These are phyloP conservation scores for Latrodectus geometricus DNA, from an alignment of 1,140 invertebrate species.

Conservation along the genomic window DNA sequence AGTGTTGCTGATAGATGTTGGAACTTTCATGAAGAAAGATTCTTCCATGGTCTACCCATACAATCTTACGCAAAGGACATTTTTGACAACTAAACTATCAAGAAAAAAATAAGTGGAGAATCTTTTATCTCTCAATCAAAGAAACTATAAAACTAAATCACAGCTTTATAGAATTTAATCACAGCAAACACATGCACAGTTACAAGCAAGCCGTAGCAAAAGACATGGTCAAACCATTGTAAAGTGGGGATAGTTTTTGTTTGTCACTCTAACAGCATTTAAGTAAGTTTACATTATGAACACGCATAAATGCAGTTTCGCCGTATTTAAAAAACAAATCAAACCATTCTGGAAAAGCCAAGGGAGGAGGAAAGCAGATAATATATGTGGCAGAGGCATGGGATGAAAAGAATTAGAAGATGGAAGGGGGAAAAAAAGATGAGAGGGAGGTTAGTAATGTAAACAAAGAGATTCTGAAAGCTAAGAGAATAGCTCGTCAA, in stretches of 20 bases:
- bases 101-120: too few relatives aligned
- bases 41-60: too few relatives aligned
- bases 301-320: background rate
- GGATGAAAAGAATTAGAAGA: constrained; percentile 8
- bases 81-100: too few relatives aligned
- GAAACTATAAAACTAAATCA: too few relatives aligned
- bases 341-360: background rate
- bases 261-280: background rate
- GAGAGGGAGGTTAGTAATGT: constrained; percentile 11
- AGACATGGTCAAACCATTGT: too few relatives aligned
- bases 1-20: too few relatives aligned
- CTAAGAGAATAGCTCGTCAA: constrained; percentile 52
- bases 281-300: background rate
- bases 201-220: too few relatives aligned
- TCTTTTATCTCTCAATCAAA: too few relatives aligned
- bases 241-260: background rate
- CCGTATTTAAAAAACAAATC: background rate
- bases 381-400: background rate
- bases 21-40: too few relatives aligned
- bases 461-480: constrained; percentile 38
- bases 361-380: background rate
- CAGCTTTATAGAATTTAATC: too few relatives aligned
- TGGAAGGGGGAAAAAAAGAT: background rate
- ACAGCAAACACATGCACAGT: too few relatives aligned
- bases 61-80: too few relatives aligned